Conservation (phyloP, 1,140 invertebrate genomes). For the Globodera rostochiensis region DNA sequence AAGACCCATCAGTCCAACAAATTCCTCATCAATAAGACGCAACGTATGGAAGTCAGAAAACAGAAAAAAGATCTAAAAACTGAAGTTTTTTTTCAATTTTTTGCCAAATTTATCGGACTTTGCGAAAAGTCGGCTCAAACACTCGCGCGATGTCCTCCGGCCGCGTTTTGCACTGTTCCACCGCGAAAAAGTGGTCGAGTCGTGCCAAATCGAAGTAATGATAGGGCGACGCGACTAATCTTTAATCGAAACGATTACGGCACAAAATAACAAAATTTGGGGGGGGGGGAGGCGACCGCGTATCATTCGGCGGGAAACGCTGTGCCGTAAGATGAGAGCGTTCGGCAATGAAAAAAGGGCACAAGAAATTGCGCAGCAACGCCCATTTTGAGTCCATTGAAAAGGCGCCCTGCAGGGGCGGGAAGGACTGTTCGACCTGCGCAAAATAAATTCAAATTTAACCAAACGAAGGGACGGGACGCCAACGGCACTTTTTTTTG, state of each 20-base stretch:
- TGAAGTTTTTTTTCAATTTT: not conserved
- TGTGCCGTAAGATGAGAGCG: slow-evolving; percentile 4
- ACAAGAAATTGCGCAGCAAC: slow-evolving; percentile 46
- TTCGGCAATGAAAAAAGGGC: slow-evolving; percentile 34
- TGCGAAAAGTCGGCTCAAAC: slow-evolving; percentile 34
- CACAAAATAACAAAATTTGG: slow-evolving; percentile 1
- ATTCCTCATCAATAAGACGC: slow-evolving; percentile 30
- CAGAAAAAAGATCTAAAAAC: not conserved
- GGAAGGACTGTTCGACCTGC: slow-evolving; percentile 14
- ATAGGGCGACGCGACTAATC: slow-evolving; percentile 20
- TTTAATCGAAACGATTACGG: not conserved
- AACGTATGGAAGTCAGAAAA: slow-evolving; percentile 26
- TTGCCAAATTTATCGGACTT: not conserved
- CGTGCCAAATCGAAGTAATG: slow-evolving; percentile 33
- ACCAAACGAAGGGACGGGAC: not conserved
- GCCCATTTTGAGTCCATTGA: slow-evolving; percentile 26
- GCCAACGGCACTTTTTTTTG: too few species aligned
- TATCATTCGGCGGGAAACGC: slow-evolving; percentile 35
- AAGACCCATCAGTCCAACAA: slow-evolving; percentile 35
- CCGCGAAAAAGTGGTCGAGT: slow-evolving; percentile 36
- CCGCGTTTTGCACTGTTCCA: slow-evolving; percentile 36
- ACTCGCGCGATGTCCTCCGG: slow-evolving; percentile 35
- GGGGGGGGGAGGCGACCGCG: slow-evolving; percentile 15
- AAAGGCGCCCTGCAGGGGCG: slow-evolving; percentile 15
- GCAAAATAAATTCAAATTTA: not conserved